A percentile compares a stretch with the other conserved stretches of the same genome.
These are phyloP conservation scores for Pachypsylla venusta DNA, from an alignment of 1,140 invertebrate species.

Conservation along the genomic window DNA sequence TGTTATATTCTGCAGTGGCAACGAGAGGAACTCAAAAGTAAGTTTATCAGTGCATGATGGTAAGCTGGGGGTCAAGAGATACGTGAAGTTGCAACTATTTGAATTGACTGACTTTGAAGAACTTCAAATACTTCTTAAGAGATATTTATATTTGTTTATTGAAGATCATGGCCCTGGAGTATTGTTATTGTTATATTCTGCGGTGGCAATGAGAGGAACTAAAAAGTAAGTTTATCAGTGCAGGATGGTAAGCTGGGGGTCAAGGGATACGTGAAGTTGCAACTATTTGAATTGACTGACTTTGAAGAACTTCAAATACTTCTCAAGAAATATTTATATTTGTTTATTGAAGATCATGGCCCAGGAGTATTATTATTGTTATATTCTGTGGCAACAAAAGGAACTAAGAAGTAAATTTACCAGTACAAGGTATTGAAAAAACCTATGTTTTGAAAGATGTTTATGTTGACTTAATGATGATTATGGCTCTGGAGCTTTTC, in stretches of 20 bases:
- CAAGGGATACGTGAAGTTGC: too few species aligned
- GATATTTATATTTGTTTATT: conserved; percentile 57
- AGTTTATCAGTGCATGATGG: too few species aligned
- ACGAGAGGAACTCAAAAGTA: conserved; percentile 52
- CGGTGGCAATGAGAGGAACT: conserved; percentile 49
- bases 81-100: conserved; percentile 62
- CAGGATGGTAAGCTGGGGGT: too few species aligned
- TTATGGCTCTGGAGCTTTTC: too few species aligned
- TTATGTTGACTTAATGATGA: too few species aligned
- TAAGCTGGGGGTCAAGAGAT: too few species aligned
- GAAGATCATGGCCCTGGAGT: conserved; percentile 54
- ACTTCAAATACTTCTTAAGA: conserved; percentile 54
- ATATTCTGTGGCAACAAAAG: conserved; percentile 56
- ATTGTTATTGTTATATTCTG: conserved; percentile 55
- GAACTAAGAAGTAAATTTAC: conserved; percentile 42
- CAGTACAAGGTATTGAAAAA: neutral
- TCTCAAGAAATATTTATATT: conserved; percentile 52
- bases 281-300: conserved; percentile 51
- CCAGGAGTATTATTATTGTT: conserved; percentile 55
- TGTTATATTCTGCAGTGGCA: conserved; percentile 56
- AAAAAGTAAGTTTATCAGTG: conserved; percentile 49
- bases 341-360: conserved; percentile 57
- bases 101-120: conserved; percentile 52
- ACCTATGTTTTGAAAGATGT: conserved; percentile 10
- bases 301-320: conserved; percentile 56